Evolutionary conservation across 2,888 invertebrate genomes (phyloP).

Genomic region (Nomada hirtipes): DNA sequence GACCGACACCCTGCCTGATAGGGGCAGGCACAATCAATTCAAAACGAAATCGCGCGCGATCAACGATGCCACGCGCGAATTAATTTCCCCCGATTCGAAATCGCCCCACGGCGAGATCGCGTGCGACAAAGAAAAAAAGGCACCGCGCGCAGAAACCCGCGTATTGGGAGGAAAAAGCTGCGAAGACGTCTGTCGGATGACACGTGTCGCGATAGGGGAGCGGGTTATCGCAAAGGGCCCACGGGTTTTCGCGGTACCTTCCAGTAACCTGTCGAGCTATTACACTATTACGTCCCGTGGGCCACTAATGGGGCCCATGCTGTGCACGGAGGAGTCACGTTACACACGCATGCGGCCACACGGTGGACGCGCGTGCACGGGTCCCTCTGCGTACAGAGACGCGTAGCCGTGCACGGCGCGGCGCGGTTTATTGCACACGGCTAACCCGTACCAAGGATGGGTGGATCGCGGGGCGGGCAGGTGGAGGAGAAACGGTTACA

Average conservation of each 20-base stretch:
- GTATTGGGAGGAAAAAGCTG: background rate
- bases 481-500: slow-evolving; percentile 39
- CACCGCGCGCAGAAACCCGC: no score
- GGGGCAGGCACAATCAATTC: no score
- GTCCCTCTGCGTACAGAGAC: slow-evolving; percentile 38
- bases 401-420: slow-evolving; percentile 27
- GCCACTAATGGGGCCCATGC: slow-evolving; percentile 69
- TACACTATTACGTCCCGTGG: slow-evolving; percentile 70
- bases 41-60: no score
- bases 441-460: background rate
- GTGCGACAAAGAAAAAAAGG: no score
- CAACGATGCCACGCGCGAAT: no score
- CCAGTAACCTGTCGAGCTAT: slow-evolving; percentile 66
- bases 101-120: no score
- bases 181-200: slow-evolving; percentile 12
- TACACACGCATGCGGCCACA: slow-evolving; percentile 54
- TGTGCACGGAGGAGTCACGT: slow-evolving; percentile 70
- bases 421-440: slow-evolving; percentile 32
- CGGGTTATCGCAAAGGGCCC: slow-evolving; percentile 53
- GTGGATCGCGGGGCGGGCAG: background rate
- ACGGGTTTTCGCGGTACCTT: slow-evolving; percentile 61
- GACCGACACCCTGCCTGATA: no score
- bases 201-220: slow-evolving; percentile 1
- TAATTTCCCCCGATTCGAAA: no score
- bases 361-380: slow-evolving; percentile 47